Base-by-base conservation (phyloP, 2,113 vertebrate genomes). In the Dipodomys ordii region DNA sequence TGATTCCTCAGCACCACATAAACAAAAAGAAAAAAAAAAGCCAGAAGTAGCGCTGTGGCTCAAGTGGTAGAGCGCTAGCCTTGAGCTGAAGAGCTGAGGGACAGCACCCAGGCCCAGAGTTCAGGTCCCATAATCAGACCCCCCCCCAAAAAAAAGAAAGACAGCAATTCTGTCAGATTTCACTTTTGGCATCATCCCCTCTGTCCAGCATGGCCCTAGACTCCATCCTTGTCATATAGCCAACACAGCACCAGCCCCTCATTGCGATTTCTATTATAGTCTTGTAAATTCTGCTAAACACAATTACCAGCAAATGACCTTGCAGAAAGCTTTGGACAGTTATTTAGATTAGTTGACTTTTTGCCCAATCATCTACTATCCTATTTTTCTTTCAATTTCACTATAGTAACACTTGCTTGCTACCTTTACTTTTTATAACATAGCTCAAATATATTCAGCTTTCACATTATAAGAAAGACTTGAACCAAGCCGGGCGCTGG, bases 311-410 rank as follows among this genome's bases (percentile, higher is more conserved):
- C 73, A 79, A 91, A 78, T 30, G 18, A 57, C 80, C 11, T 81
- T 83, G 77, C 10, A 83, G 53, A 57, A 57, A 57, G 44, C 23
- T 20, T 23, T 39, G 23, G 11, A 71, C 68, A 83, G 19, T 28
- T 92, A 67, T 28, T 65, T 74, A 28, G 25, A 84, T 72, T 60
- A 62, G 64, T 28, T 93, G 80, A 35, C 86, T 85, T 93, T 69
- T 69, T 39, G 28, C 65, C 4, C 30, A 13, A 2, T 93, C 77
- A 89, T 13, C 76, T 94, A 65, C 16, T 92, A 2, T 32, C 6
- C 1, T 39, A 64, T 86, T 83, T 87, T 95, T 96, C 35, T 90
- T 62, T 96, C 88, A 87, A 78, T 96, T 74, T 97, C 90, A 25
- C 69, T 62, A 32, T 74, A 22, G 23, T 67, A 13, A 68, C 4